Evolutionary conservation across 2,113 vertebrate genomes (phyloP).

Genomic region (Patagioenas fasciata): DNA sequence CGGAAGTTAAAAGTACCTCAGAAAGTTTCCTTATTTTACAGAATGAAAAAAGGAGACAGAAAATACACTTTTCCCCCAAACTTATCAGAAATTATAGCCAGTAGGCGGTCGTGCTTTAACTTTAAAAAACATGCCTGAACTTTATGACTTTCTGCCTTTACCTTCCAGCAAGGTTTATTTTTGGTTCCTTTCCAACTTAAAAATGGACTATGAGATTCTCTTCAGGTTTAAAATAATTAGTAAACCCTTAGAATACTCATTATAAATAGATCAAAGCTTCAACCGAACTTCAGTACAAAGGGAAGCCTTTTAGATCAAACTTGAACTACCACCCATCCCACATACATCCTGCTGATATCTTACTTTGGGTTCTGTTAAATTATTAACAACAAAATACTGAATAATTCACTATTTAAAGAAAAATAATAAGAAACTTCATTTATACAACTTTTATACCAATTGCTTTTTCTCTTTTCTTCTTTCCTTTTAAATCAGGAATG

Average conservation of each 20-base stretch:
- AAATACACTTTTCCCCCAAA: background rate
- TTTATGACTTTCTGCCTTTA: constrained; percentile 48
- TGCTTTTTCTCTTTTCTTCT: background rate
- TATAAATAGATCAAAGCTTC: constrained; percentile 73
- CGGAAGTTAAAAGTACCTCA: constrained; percentile 13
- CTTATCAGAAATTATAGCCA: constrained; percentile 31
- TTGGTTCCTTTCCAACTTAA: background rate
- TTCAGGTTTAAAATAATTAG: constrained; percentile 71
- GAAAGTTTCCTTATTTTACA: constrained; percentile 7
- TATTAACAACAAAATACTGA: constrained; percentile 69
- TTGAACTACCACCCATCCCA: constrained; percentile 42
- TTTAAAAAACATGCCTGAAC: constrained; percentile 1
- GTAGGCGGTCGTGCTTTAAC: background rate
- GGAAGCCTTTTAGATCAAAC: constrained; percentile 64
- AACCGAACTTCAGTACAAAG: constrained; percentile 64
- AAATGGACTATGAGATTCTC: constrained; percentile 40
- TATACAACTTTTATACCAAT: constrained; percentile 32
- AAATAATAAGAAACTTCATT: constrained; percentile 45
- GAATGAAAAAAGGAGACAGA: constrained; percentile 34
- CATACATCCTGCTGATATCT: constrained; percentile 55
- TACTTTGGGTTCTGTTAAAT: constrained; percentile 67
- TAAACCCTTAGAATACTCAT: constrained; percentile 70
- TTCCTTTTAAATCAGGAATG: background rate
- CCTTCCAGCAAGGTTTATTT: constrained; percentile 60
- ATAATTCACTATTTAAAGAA: constrained; percentile 69